A percentile compares a stretch with the other conserved stretches of the same genome.
Evolutionary conservation across 2,888 invertebrate species (phyloP).

Genomic region (Calameuta pallipes): DNA sequence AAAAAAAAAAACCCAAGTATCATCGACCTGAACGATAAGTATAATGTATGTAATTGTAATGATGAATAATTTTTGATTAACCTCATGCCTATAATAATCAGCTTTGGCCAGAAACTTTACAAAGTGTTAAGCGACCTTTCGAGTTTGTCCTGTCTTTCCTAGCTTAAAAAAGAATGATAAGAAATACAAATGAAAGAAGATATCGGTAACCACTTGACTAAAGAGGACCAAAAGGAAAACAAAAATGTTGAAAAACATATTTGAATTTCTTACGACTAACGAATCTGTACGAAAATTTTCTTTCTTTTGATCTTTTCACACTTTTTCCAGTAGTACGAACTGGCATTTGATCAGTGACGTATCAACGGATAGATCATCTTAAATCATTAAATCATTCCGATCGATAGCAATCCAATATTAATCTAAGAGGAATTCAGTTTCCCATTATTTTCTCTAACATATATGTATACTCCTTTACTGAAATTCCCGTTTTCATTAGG

Average conservation of each 20-base stretch:
- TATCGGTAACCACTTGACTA: no score
- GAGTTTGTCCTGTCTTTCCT: background rate
- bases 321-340: background rate
- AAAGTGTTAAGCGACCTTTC: no score
- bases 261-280: background rate
- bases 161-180: no score
- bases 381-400: background rate
- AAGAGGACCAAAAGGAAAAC: no score
- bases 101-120: no score
- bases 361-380: background rate
- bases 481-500: constrained; percentile 14
- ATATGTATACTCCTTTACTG: constrained; percentile 22
- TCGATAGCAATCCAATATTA: constrained; percentile 17
- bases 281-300: background rate
- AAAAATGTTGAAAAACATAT: no score
- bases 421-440: constrained; percentile 34
- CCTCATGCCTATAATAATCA: no score
- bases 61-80: no score
- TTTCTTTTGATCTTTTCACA: background rate
- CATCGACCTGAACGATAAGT: no score
- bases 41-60: no score
- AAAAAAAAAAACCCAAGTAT: no score
- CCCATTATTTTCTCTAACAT: constrained; percentile 29
- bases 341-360: background rate
- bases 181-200: no score